A percentile compares a stretch with the other conserved stretches of the same genome.
Conservation (phyloP, 2,888 invertebrate genomes). For the Chalcis sispes region DNA sequence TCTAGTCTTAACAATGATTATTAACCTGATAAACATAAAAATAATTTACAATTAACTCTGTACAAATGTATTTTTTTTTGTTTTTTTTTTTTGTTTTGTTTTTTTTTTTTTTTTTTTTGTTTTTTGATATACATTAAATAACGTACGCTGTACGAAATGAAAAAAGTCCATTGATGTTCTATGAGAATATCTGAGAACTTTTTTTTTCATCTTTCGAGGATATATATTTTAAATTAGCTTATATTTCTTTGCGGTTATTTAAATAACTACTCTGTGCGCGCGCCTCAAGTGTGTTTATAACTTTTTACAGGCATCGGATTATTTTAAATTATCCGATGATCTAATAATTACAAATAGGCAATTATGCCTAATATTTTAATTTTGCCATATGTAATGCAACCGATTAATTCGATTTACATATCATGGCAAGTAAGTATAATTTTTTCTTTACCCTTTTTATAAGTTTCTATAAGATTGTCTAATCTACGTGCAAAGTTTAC, state of each 20-base stretch:
- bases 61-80: constrained; percentile 60
- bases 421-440: constrained; percentile 14
- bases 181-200: constrained; percentile 49
- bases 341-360: constrained; percentile 47
- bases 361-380: constrained; percentile 19
- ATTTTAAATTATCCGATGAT: constrained; percentile 51
- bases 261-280: constrained; percentile 47
- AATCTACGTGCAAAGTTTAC: constrained; percentile 50
- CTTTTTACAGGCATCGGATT: constrained; percentile 52
- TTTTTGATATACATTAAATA: constrained; percentile 59
- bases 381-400: constrained; percentile 8
- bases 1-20: constrained; percentile 66
- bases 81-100: too few species aligned
- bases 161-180: constrained; percentile 50
- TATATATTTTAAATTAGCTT: constrained; percentile 47
- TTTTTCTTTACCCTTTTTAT: constrained; percentile 2
- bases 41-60: constrained; percentile 63
- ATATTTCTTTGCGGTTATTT: constrained; percentile 45
- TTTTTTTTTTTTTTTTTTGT: too few species aligned
- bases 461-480: constrained; percentile 34
- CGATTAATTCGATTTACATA: constrained; percentile 22
- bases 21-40: constrained; percentile 59
- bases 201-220: constrained; percentile 40
- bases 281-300: constrained; percentile 38
- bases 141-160: constrained; percentile 42